phyloP scores from a whole-genome alignment of 2,113 vertebrate genomes.

The Prionailurus bengalensis region DNA sequence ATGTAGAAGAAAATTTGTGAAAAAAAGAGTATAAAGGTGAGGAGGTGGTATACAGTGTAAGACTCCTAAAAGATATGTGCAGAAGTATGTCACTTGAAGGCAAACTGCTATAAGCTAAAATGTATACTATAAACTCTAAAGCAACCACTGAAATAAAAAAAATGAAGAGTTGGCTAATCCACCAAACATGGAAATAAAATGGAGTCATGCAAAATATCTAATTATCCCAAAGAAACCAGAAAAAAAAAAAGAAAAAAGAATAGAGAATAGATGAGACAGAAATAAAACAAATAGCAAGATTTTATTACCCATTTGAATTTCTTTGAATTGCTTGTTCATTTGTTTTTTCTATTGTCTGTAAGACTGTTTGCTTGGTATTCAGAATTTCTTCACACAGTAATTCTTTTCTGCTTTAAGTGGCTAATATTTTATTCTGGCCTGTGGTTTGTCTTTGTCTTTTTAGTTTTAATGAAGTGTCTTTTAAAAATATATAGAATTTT shows the following conservation, averaged over 20 bases:
- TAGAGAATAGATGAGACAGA: not conserved
- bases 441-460: not conserved
- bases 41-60: not conserved
- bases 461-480: conserved; percentile 11
- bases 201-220: not conserved
- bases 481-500: not conserved
- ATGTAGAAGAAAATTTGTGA: not conserved
- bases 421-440: not conserved
- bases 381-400: not conserved
- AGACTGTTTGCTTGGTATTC: not conserved
- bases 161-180: not conserved
- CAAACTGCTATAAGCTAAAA: not conserved
- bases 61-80: not conserved
- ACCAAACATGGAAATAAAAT: not conserved
- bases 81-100: not conserved
- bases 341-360: not conserved
- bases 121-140: not conserved
- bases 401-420: conserved; percentile 19
- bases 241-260: not conserved
- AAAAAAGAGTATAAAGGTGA: not conserved
- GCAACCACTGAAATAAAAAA: not conserved
- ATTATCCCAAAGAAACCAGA: not conserved
- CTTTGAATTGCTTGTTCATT: not conserved
- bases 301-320: not conserved
- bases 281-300: not conserved